Evolutionary conservation across 2,797 vertebrate genomes (phyloP).

Genomic region (Danio albolineatus): DNA sequence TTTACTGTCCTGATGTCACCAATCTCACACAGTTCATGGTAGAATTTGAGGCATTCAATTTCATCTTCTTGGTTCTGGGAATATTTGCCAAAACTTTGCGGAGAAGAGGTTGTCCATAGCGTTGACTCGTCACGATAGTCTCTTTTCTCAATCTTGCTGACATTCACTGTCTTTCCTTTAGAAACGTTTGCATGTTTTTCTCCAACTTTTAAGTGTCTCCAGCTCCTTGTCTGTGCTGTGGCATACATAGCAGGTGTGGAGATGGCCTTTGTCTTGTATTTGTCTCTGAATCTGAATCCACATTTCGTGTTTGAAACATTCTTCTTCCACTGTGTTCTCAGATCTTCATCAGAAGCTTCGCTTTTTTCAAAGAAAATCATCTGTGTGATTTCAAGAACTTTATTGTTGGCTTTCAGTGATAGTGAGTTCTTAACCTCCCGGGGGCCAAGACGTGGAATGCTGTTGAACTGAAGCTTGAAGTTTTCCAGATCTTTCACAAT

Average conservation of each 20-base stretch:
- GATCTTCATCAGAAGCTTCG: not conserved
- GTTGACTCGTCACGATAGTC: slow-evolving; percentile 47
- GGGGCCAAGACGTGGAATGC: slow-evolving; percentile 51
- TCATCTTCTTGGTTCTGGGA: slow-evolving; percentile 47
- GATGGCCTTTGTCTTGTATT: slow-evolving; percentile 41
- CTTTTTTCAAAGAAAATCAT: slow-evolving; percentile 54
- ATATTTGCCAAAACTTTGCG: slow-evolving; percentile 36
- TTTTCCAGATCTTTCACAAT: slow-evolving; percentile 52
- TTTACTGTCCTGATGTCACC: not conserved
- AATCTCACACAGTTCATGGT: slow-evolving; percentile 38
- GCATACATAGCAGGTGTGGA: slow-evolving; percentile 50
- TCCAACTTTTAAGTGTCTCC: slow-evolving; percentile 10
- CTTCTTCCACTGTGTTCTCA: slow-evolving; percentile 27
- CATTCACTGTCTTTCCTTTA: slow-evolving; percentile 28
- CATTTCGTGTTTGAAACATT: slow-evolving; percentile 24
- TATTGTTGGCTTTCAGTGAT: slow-evolving; percentile 9
- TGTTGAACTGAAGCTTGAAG: slow-evolving; percentile 31
- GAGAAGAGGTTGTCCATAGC: slow-evolving; percentile 8
- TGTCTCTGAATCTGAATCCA: slow-evolving; percentile 55
- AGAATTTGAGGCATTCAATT: slow-evolving; percentile 55
- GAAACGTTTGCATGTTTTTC: slow-evolving; percentile 28
- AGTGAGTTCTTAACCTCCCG: slow-evolving; percentile 43
- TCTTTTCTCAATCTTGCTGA: slow-evolving; percentile 25
- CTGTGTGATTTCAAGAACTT: slow-evolving; percentile 45
- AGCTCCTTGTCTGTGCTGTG: slow-evolving; percentile 44